A percentile compares a stretch with the other conserved stretches of the same genome.
phyloP scores from a whole-genome alignment of 2,888 invertebrate species.

The Amphimallon solstitiale region DNA sequence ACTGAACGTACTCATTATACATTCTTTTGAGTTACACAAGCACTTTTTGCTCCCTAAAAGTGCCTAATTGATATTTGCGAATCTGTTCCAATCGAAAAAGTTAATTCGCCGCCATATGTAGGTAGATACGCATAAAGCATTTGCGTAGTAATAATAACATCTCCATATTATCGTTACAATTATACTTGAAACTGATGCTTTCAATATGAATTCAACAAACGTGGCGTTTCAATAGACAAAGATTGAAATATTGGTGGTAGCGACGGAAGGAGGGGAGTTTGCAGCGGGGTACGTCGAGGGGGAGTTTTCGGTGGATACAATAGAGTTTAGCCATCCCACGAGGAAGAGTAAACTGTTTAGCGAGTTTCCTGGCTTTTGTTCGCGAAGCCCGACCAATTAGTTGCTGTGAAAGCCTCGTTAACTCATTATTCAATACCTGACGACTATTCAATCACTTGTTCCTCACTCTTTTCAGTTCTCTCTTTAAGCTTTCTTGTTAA shows the following conservation, averaged over 20 bases:
- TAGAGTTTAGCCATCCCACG: conserved; percentile 39
- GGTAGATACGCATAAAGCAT: too few species aligned
- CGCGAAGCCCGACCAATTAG: conserved; percentile 56
- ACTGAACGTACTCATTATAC: neutral
- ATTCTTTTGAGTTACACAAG: conserved; percentile 6
- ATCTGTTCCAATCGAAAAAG: conserved; percentile 1
- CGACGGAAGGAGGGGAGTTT: neutral
- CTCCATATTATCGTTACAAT: conserved; percentile 27
- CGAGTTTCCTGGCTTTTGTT: conserved; percentile 55
- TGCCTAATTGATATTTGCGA: conserved; percentile 16
- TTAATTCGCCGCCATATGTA: neutral
- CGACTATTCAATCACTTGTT: conserved; percentile 54
- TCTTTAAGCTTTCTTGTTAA: conserved; percentile 42
- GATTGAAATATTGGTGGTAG: conserved; percentile 32
- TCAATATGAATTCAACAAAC: conserved; percentile 37
- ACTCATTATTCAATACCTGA: conserved; percentile 55
- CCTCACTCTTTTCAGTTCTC: conserved; percentile 52
- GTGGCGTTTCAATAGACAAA: conserved; percentile 39
- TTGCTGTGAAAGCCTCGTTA: conserved; percentile 56
- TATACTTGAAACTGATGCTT: conserved; percentile 32
- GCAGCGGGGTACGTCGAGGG: conserved; percentile 20
- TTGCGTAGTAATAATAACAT: conserved; percentile 7
- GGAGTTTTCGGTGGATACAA: conserved; percentile 32
- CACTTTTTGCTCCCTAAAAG: conserved; percentile 3
- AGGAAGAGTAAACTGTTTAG: conserved; percentile 52